Base-by-base conservation (phyloP, 2,113 vertebrate genomes). In the Actinemys pallida region DNA sequence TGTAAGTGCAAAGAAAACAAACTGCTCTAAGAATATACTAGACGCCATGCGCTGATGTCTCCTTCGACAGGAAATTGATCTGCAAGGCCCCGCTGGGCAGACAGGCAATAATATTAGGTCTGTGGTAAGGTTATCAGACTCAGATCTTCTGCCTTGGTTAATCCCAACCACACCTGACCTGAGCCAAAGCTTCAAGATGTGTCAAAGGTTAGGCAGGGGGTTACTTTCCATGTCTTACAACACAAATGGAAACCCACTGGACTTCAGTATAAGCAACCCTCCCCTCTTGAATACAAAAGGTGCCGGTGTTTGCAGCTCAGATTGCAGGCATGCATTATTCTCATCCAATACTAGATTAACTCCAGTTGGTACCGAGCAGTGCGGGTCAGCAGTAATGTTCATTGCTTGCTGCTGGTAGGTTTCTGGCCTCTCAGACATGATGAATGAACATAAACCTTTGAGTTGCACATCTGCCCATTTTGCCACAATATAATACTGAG, bases 1-100 rank as follows among this genome's bases (percentile, higher is more conserved):
- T 19, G 7, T 0, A 1, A 2, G 0, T 4, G 45, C 4, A 57
- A 31, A 10, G 24, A 72, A 59, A 39, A 3, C 39, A 54, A 45
- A 39, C n/a, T 22, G 35, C 65, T 20, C 19, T 72, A 31, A 72
- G 16, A 72, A 39, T 39, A 39, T 72, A 69, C 17, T 19, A 72
- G 65, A 10, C n/a, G 1, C n/a, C 35, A 35, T 8, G 17, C 14
- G 2, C 16, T 17, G 62, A 72, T 39, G 10, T 22, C 35, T 72
- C n/a, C 35, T 72, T 39, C 7, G 9, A 39, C 9, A 72, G n/a
- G 65, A 72, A 72, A n/a, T 13, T 8, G 6, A n/a, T 9, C 65
- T n/a, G 16, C 35, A 69, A 69, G 65, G 6, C 65, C 65, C 7
- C 8, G 8, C 35, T 20, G 4, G 31, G 31, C 35, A 19, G 8